Evolutionary conservation across 1,140 invertebrate genomes (phyloP), one percentile per base, ranked within the genome.

Genomic region (Plutomurus gul): DNA sequence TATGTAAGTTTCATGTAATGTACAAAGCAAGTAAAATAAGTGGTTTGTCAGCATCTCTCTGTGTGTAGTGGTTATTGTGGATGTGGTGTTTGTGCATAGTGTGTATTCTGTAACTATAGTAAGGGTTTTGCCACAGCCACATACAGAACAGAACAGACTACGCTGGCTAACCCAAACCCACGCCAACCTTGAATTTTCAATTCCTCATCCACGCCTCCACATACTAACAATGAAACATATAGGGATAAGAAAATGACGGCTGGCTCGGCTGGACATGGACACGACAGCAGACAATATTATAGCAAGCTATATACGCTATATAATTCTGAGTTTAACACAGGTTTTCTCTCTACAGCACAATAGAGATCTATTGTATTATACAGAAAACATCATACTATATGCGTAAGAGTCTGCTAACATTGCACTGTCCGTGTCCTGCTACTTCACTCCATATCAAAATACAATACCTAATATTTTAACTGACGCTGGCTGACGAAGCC

Each of bases 171-270:
- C 46, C 70, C 43, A 56, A 78, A 56, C 70, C 77, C 77, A 78
- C 70, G 77, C 77, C 77, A 78, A 78, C 77, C 77, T 78, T 78
- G 77, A 78, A 78, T 78, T 46, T 74, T 74, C 77, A 56, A 78
- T 78, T 78, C 77, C 47, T 74, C 77, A 60, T 78, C 71, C 77
- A 78, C 77, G 77, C 77, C 77, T 78, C 77, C 77, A 78, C 71
- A 73, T 36, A 78, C 43, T 65, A 78, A 78, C 77, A 74, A 78
- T 60, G 70, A 56, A 74, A 36, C 72, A 71, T n/a, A n/a, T 25
- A 72, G 22, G 60, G 49, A 77, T 39, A 77, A 30, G 40, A 30
- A 72, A 65, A 76, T 51, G 47, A 76, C 51, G 75, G 51, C 49
- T 60, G 40, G 74, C 49, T 56, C 37, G 16, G 36, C 70, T 72